A percentile compares a stretch with the other conserved stretches of the same genome.
phyloP scores from a whole-genome alignment of 2,113 vertebrate genomes.

The Murina feae region DNA sequence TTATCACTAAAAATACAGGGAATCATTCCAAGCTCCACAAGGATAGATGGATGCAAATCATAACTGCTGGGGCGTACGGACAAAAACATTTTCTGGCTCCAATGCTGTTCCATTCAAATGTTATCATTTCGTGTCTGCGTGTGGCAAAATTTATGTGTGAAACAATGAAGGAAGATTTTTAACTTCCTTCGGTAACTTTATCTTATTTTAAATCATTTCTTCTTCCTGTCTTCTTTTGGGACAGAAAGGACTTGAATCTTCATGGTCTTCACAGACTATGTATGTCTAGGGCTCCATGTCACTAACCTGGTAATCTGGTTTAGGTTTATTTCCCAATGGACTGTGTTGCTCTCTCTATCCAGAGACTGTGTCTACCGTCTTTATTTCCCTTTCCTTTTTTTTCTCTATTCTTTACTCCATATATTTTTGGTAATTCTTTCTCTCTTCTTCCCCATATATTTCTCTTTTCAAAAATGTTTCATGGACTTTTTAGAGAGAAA shows the following conservation, averaged over 20 bases:
- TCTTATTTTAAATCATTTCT: neutral
- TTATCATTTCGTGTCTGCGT: neutral
- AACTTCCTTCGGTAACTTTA: neutral
- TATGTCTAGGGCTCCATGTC: neutral
- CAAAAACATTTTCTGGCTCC: neutral
- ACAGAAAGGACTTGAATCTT: neutral
- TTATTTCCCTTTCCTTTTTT: neutral
- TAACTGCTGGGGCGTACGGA: neutral
- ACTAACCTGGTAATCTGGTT: neutral
- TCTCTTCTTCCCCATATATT: neutral
- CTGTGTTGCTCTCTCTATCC: neutral
- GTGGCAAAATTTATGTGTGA: neutral
- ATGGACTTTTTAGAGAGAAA: neutral
- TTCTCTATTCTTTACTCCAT: neutral
- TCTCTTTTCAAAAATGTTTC: neutral
- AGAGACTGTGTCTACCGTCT: neutral
- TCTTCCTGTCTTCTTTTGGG: neutral
- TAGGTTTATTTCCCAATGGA: neutral
- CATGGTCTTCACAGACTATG: neutral
- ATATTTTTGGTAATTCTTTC: neutral
- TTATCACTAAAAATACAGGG: conserved; percentile 20
- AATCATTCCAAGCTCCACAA: conserved; percentile 21
- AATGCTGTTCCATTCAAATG: neutral
- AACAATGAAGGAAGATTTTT: neutral
- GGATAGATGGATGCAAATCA: neutral